Percentiles rank a stretch among this genome's conserved stretches.
phyloP scores from a whole-genome alignment of 2,888 invertebrate species.

The Eubasilissa splendida region DNA sequence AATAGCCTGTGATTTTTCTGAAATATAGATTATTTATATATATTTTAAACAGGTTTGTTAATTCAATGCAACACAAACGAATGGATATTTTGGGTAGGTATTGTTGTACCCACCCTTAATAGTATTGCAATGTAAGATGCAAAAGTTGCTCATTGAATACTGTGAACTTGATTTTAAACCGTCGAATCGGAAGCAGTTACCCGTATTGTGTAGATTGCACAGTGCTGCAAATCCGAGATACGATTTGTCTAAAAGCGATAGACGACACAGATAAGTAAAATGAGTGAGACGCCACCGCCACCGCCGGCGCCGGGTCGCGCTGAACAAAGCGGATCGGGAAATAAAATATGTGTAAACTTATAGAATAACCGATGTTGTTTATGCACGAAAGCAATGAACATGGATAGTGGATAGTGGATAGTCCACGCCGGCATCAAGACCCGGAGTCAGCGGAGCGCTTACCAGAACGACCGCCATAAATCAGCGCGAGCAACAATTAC shows the following conservation, averaged over 20 bases:
- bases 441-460: slow-evolving; percentile 8
- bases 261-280: slow-evolving; percentile 19
- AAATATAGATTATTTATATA: too few relatives aligned
- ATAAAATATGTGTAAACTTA: slow-evolving; percentile 11
- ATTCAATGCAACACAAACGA: too few relatives aligned
- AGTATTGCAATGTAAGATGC: too few relatives aligned
- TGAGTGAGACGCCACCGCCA: not conserved
- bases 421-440: not conserved
- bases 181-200: slow-evolving; percentile 1
- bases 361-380: slow-evolving; percentile 18
- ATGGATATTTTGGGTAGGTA: too few relatives aligned
- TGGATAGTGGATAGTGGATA: not conserved
- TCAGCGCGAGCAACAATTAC: slow-evolving; percentile 27
- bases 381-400: not conserved
- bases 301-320: slow-evolving; percentile 5
- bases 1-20: too few relatives aligned
- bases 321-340: slow-evolving; percentile 14
- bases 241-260: slow-evolving; percentile 27
- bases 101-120: too few relatives aligned
- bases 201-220: not conserved
- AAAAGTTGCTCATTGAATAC: too few relatives aligned
- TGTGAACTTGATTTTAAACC: too few relatives aligned
- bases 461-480: slow-evolving; percentile 18
- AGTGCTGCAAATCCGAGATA: slow-evolving; percentile 11
- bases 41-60: too few relatives aligned